Base-by-base conservation (phyloP, 2,797 vertebrate species). In the Microchirus variegatus region DNA sequence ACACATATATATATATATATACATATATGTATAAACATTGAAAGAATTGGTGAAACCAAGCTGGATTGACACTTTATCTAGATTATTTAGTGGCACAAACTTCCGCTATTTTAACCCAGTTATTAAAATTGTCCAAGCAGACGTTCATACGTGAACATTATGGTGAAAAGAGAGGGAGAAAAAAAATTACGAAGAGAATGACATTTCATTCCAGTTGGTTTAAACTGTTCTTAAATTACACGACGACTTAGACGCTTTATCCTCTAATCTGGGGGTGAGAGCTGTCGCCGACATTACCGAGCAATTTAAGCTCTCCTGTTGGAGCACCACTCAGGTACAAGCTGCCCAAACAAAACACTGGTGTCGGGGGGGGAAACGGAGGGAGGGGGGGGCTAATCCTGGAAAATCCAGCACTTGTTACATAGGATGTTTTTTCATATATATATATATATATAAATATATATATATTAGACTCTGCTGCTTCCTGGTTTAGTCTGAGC, bases 401-500 rank as follows among this genome's bases (percentile, higher is more conserved):
- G 0, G 8, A 56, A 76, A 75, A 81, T 76, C 69, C 77, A 41
- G 56, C 45, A 26, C 45, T 15, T 8, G n/a, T 44, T 44, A 15
- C 7, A 8, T 44, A 2, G 3, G 16, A 5, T 8, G 15, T 15
- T n/a, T 44, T 16, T 15, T 44, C n/a, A n/a, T 43, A 11, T 43
- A 11, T 43, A 15, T 43, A n/a, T 43, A 8, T 43, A 13, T 43
- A 4, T 43, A 13, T 43, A 13, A 16, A 13, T 43, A 4, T 43
- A 15, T 43, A 5, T 43, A 5, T 43, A 8, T 70, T 35, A 4
- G 18, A 64, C 61, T 53, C 63, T 79, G 49, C 48, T 54, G 63
- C 51, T 68, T 40, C 50, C 8, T 37, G 58, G 71, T 75, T 77
- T 78, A 51, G 78, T 78, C 59, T 75, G 64, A 63, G 56, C 44